Percentiles rank a stretch among this genome's conserved stretches.
Evolutionary conservation across 1,140 invertebrate genomes (phyloP).

Genomic region (Leptinotarsa lineolata): DNA sequence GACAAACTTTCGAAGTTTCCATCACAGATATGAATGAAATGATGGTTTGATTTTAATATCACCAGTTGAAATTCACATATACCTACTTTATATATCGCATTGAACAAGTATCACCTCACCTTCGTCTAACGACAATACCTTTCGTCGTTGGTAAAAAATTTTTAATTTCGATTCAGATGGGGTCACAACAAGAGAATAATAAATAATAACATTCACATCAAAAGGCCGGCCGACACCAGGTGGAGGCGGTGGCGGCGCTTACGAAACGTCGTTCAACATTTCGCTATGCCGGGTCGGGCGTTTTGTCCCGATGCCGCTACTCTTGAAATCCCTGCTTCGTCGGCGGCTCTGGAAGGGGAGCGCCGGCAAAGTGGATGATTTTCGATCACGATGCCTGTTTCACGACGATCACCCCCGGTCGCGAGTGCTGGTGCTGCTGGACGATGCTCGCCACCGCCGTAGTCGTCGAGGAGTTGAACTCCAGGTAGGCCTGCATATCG

Average conservation of each 20-base stretch:
- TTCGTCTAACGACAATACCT: neutral
- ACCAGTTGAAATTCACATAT: neutral
- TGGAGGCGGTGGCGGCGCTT: neutral
- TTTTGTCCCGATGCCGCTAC: slow-evolving; percentile 9
- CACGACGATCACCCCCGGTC: slow-evolving; percentile 85
- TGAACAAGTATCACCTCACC: neutral
- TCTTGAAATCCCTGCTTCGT: slow-evolving; percentile 7
- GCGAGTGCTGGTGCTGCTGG: slow-evolving; percentile 67
- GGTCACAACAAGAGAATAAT: slow-evolving; percentile 4
- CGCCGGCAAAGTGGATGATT: slow-evolving; percentile 47
- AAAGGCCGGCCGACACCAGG: slow-evolving; percentile 12
- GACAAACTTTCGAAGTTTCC: no score
- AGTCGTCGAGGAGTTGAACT: slow-evolving; percentile 58
- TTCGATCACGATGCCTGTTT: slow-evolving; percentile 68
- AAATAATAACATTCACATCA: slow-evolving; percentile 24
- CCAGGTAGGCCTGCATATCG: slow-evolving; percentile 68
- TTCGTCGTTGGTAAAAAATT: slow-evolving; percentile 1
- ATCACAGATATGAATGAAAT: no score
- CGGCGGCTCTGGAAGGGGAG: slow-evolving; percentile 17
- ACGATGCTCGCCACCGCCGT: slow-evolving; percentile 25
- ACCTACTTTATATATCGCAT: neutral
- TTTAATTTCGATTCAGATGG: slow-evolving; percentile 24
- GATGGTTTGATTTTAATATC: neutral
- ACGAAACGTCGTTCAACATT: slow-evolving; percentile 22
- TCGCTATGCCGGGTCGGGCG: slow-evolving; percentile 10